Evolutionary conservation across 2,113 vertebrate species (phyloP).

Genomic region (Oophaga pumilio): DNA sequence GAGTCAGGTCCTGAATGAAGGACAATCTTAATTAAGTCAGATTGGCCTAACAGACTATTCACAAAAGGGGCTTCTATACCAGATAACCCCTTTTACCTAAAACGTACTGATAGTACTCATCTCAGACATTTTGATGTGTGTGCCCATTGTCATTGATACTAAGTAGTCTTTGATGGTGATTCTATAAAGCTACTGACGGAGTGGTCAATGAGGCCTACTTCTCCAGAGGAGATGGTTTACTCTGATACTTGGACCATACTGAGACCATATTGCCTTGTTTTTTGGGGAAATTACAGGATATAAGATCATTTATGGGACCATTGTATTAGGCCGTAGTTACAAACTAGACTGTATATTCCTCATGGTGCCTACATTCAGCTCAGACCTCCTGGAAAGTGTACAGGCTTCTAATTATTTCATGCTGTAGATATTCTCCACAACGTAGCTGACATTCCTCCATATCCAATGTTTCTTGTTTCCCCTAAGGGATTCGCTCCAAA

Average conservation of each 20-base stretch:
- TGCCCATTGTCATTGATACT: not conserved
- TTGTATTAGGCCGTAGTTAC: not conserved
- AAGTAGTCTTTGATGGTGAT: not conserved
- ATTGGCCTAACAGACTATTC: not conserved
- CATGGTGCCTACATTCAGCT: not conserved
- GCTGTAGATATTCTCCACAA: slow-evolving; percentile 47
- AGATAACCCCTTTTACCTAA: not conserved
- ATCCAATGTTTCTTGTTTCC: slow-evolving; percentile 52
- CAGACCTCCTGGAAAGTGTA: slow-evolving; percentile 37
- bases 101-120: not conserved
- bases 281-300: not conserved
- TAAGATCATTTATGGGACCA: not conserved
- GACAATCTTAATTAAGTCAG: not conserved
- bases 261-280: not conserved
- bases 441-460: slow-evolving; percentile 54
- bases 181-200: too few species aligned
- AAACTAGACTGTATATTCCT: not conserved
- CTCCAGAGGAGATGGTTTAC: not conserved
- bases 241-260: not conserved
- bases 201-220: not conserved
- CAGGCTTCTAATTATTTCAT: slow-evolving; percentile 55
- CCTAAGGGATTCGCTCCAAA: slow-evolving; percentile 50
- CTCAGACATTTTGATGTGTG: not conserved
- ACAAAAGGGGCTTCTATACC: not conserved
- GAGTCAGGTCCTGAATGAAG: not conserved